Evolutionary conservation across 2,888 invertebrate genomes (phyloP).

Genomic region (Sylvicola fuscatus): DNA sequence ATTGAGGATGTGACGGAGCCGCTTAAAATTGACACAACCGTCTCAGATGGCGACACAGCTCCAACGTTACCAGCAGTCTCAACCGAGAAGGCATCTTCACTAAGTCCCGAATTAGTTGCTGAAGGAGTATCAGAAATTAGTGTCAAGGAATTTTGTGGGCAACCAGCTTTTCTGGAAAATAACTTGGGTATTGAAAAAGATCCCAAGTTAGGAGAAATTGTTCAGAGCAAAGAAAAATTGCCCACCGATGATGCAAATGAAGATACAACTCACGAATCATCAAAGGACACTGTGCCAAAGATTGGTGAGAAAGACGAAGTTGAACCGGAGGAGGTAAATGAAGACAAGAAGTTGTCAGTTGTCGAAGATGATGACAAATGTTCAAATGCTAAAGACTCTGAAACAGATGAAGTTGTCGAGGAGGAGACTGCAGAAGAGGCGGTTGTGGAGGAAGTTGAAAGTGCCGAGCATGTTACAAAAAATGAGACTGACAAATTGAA

Average conservation of each 20-base stretch:
- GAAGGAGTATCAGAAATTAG: constrained; percentile 24
- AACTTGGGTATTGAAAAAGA: constrained; percentile 25
- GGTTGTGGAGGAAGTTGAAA: neutral
- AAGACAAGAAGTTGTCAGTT: neutral
- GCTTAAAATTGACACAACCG: constrained; percentile 4
- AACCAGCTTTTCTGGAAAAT: constrained; percentile 24
- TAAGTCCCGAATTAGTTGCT: constrained; percentile 22
- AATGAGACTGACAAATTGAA: constrained; percentile 1
- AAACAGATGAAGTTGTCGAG: neutral
- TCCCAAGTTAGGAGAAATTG: constrained; percentile 24
- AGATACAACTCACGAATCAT: neutral
- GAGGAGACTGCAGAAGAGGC: neutral
- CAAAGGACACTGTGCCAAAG: neutral
- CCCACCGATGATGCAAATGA: neutral
- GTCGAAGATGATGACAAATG: neutral
- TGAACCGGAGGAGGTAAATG: neutral
- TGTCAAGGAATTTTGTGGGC: constrained; percentile 25
- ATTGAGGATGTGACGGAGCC: constrained; percentile 3
- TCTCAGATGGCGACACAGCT: constrained; percentile 1
- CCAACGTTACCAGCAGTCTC: constrained; percentile 7
- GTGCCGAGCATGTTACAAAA: neutral
- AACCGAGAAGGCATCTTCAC: constrained; percentile 12
- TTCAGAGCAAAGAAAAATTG: constrained; percentile 14
- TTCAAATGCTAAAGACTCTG: neutral
- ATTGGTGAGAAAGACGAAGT: neutral